Evolutionary conservation across 2,797 vertebrate species (phyloP).

Genomic region (Smutsia gigantea): DNA sequence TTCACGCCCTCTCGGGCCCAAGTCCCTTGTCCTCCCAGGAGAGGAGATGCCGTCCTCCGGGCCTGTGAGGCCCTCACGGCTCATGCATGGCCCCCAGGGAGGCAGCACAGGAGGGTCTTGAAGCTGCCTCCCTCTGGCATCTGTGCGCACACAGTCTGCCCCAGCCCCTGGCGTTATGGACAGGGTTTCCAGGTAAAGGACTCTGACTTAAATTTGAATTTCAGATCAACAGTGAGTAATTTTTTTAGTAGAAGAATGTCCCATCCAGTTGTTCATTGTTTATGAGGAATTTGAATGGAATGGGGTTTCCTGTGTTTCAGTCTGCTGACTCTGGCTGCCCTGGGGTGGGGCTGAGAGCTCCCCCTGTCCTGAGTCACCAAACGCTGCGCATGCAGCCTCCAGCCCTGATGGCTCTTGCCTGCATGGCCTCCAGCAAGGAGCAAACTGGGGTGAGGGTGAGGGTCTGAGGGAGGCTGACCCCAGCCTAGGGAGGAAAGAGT

Average conservation of each 20-base stretch:
- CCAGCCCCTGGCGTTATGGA: neutral
- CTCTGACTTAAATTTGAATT: neutral
- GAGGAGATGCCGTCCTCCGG: neutral
- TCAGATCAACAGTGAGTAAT: neutral
- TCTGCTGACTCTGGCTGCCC: neutral
- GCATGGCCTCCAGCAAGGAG: neutral
- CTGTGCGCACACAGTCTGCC: neutral
- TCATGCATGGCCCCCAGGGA: rapidly evolving
- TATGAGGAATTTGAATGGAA: neutral
- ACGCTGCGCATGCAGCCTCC: neutral
- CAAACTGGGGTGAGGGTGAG: neutral
- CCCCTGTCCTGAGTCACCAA: neutral
- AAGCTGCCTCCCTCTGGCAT: neutral
- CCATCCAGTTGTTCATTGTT: neutral
- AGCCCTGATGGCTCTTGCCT: neutral
- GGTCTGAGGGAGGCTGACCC: neutral
- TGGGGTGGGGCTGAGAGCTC: neutral
- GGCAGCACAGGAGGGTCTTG: too few species aligned
- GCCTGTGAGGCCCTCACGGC: neutral
- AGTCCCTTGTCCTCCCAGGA: neutral
- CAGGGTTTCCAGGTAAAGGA: neutral
- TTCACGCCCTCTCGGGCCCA: neutral
- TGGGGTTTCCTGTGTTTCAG: neutral
- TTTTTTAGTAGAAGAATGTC: neutral
- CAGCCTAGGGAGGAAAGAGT: neutral